Conservation (phyloP, 2,888 invertebrate species). For the Drosophila yooni region DNA sequence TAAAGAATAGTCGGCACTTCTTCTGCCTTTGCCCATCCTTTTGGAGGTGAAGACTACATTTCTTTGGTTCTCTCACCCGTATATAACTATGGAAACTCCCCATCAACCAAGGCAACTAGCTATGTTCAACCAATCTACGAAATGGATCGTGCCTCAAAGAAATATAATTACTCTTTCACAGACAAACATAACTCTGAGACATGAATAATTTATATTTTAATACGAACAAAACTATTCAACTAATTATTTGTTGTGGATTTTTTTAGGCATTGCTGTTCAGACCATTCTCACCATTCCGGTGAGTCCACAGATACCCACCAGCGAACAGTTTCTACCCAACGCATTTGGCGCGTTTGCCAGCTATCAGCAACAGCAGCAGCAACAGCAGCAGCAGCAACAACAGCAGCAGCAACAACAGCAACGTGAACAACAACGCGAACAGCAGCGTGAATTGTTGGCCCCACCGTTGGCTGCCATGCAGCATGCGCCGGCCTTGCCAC, state of each 20-base stretch:
- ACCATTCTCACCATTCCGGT: conserved; percentile 98
- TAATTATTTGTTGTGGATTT: neutral
- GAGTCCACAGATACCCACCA: conserved; percentile 91
- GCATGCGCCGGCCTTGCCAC: conserved; percentile 83
- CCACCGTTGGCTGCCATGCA: conserved; percentile 84
- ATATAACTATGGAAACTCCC: no score
- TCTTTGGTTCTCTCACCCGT: no score
- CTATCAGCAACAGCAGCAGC: conserved; percentile 75
- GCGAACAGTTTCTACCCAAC: conserved; percentile 86
- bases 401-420: conserved; percentile 66
- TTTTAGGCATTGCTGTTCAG: conserved; percentile 95
- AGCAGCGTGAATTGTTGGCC: conserved; percentile 79
- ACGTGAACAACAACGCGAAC: conserved; percentile 64
- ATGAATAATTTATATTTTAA: neutral
- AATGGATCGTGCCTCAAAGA: neutral
- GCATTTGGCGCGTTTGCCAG: conserved; percentile 82
- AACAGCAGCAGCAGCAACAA: conserved; percentile 55
- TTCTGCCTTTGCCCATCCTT: neutral
- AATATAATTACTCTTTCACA: neutral
- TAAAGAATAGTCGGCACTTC: no score
- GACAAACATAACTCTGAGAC: neutral
- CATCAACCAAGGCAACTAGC: no score
- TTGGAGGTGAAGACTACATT: no score
- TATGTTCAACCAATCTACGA: no score
- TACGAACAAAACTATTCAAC: neutral